phyloP scores from a whole-genome alignment of 2,113 vertebrate species.

The Argyrosomus japonicus region DNA sequence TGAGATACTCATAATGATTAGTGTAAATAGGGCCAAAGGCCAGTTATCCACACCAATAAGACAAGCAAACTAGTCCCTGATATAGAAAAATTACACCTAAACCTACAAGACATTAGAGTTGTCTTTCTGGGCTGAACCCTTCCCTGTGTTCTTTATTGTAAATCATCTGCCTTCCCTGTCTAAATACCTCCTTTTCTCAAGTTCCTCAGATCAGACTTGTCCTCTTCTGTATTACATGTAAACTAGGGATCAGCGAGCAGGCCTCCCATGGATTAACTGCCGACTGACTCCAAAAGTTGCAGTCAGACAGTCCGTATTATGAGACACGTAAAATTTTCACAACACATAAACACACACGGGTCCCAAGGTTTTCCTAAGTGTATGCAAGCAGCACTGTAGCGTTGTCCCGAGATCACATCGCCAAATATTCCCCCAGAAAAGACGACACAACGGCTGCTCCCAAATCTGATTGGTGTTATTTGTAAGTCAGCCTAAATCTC shows the following conservation, averaged over 20 bases:
- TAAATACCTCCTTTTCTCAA: conserved; percentile 12
- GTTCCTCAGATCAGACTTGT: conserved; percentile 31
- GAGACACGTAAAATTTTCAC: conserved; percentile 53
- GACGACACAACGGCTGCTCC: conserved; percentile 71
- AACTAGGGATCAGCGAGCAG: conserved; percentile 54
- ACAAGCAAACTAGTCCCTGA: neutral
- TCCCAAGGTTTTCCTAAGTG: conserved; percentile 53
- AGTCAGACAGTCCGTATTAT: conserved; percentile 59
- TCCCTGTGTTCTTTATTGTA: neutral
- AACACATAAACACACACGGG: conserved; percentile 11
- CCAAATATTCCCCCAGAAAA: conserved; percentile 54
- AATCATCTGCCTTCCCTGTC: neutral
- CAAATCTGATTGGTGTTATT: conserved; percentile 82
- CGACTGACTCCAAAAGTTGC: conserved; percentile 72
- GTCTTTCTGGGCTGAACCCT: neutral
- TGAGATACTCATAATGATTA: too few relatives aligned
- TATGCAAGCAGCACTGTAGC: conserved; percentile 12
- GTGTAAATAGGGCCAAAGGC: neutral
- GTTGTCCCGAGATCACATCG: conserved; percentile 66
- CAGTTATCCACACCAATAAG: neutral
- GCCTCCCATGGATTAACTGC: conserved; percentile 70
- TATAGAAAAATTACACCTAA: neutral
- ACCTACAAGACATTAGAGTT: neutral
- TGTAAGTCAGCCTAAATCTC: conserved; percentile 81
- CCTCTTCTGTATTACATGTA: conserved; percentile 41